Evolutionary conservation across 2,113 vertebrate genomes (phyloP).

Genomic region (Cynoglossus semilaevis): DNA sequence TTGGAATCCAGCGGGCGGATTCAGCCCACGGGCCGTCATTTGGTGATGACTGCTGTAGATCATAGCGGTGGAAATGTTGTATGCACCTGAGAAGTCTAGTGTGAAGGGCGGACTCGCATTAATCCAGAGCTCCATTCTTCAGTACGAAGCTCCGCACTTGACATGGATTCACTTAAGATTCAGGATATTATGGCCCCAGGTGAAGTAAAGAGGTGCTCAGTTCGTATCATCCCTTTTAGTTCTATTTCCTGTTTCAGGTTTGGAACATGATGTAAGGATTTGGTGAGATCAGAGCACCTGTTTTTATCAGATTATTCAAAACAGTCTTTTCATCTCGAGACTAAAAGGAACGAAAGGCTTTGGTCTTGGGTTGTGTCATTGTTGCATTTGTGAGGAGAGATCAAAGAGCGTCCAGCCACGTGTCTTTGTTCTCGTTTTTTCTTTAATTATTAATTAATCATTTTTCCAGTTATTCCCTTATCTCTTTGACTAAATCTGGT

Average conservation of each 20-base stretch:
- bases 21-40: too few relatives aligned
- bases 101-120: slow-evolving; percentile 29
- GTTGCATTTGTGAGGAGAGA: slow-evolving; percentile 11
- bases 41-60: too few relatives aligned
- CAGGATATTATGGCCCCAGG: slow-evolving; percentile 50
- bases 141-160: slow-evolving; percentile 34
- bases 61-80: slow-evolving; percentile 3
- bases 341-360: slow-evolving; percentile 23
- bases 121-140: slow-evolving; percentile 32
- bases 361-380: slow-evolving; percentile 7
- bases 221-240: too few relatives aligned
- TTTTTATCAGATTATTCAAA: slow-evolving; percentile 35
- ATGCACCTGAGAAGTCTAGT: slow-evolving; percentile 3
- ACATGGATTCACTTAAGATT: slow-evolving; percentile 42
- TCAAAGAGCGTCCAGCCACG: slow-evolving; percentile 33
- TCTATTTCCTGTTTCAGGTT: slow-evolving; percentile 1
- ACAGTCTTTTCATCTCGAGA: slow-evolving; percentile 26
- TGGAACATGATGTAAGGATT: slow-evolving; percentile 10
- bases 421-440: too few relatives aligned
- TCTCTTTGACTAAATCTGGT: not conserved
- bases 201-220: too few relatives aligned
- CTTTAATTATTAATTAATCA: not conserved
- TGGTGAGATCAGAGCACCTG: slow-evolving; percentile 24
- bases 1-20: too few relatives aligned
- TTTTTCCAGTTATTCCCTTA: slow-evolving; percentile 8